Evolutionary conservation across 2,797 vertebrate genomes (phyloP).

Genomic region (Halcyon badia): DNA sequence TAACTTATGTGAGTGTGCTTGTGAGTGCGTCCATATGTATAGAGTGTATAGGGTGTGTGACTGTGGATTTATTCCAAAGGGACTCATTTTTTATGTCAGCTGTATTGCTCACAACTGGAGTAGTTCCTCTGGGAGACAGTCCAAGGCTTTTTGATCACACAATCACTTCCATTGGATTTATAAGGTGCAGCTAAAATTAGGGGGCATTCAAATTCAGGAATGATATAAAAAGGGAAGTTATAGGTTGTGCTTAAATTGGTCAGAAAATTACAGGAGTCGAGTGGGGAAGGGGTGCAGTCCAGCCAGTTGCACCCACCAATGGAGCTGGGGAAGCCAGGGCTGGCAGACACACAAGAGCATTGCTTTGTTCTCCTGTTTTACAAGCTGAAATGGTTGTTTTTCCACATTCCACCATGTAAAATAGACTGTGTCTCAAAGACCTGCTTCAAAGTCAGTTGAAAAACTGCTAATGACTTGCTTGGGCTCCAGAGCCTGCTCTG

Average conservation of each 20-base stretch:
- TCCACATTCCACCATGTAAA: slow-evolving; percentile 45
- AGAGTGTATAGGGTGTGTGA: background rate
- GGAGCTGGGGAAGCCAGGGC: background rate
- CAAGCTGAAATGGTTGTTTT: slow-evolving; percentile 33
- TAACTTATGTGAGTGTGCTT: fast-evolving
- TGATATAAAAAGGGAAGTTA: slow-evolving; percentile 35
- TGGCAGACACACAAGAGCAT: background rate
- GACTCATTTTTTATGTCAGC: slow-evolving; percentile 7
- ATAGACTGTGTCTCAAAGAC: slow-evolving; percentile 16
- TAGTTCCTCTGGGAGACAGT: background rate
- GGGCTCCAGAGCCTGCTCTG: background rate
- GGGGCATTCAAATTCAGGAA: background rate
- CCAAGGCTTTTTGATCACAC: slow-evolving; percentile 2
- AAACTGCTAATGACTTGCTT: slow-evolving; percentile 34
- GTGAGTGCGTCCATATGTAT: background rate
- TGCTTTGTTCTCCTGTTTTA: slow-evolving; percentile 6
- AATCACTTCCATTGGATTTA: slow-evolving; percentile 37
- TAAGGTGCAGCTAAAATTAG: slow-evolving; percentile 40
- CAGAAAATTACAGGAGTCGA: slow-evolving; percentile 47
- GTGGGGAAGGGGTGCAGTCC: background rate
- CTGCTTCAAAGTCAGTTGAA: slow-evolving; percentile 36
- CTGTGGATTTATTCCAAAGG: background rate
- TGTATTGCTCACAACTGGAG: background rate
- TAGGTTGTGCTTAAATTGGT: background rate
- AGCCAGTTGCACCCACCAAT: background rate